phyloP scores from a whole-genome alignment of 1,140 invertebrate genomes.

The Drosophila ficusphila region DNA sequence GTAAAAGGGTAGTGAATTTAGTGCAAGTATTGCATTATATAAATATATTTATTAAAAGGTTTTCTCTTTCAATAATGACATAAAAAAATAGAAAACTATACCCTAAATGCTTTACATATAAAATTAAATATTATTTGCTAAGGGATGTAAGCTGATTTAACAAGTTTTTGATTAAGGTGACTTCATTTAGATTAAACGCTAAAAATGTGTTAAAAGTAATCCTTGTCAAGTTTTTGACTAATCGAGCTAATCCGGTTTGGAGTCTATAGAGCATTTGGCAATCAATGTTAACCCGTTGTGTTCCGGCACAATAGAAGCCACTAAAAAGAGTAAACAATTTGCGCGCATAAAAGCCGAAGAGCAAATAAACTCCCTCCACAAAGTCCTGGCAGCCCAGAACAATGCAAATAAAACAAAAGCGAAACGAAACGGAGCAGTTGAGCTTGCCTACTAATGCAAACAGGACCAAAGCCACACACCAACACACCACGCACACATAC shows the following conservation, averaged over 20 bases:
- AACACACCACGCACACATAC: constrained; percentile 3
- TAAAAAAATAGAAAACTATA: too few species aligned
- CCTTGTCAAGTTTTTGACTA: background rate
- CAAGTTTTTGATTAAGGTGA: too few species aligned
- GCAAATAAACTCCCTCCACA: constrained; percentile 62
- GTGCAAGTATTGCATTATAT: background rate
- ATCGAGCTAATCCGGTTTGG: background rate
- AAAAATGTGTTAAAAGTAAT: too few species aligned
- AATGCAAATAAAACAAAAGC: constrained; percentile 75
- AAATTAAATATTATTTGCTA: too few species aligned
- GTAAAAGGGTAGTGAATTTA: background rate
- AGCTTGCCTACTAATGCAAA: constrained; percentile 59
- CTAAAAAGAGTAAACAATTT: constrained; percentile 80
- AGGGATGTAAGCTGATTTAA: too few species aligned
- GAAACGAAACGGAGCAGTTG: constrained; percentile 39
- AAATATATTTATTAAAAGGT: too few species aligned
- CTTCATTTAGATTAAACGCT: too few species aligned
- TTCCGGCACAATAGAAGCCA: constrained; percentile 63
- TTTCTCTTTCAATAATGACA: too few species aligned
- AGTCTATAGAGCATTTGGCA: constrained; percentile 29
- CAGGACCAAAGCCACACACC: constrained; percentile 51
- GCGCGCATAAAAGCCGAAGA: constrained; percentile 63
- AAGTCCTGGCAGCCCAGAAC: constrained; percentile 50
- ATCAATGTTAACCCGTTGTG: constrained; percentile 14
- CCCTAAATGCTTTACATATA: too few species aligned